Base-by-base conservation (phyloP, 1,140 invertebrate genomes). In the Gryllus bimaculatus region DNA sequence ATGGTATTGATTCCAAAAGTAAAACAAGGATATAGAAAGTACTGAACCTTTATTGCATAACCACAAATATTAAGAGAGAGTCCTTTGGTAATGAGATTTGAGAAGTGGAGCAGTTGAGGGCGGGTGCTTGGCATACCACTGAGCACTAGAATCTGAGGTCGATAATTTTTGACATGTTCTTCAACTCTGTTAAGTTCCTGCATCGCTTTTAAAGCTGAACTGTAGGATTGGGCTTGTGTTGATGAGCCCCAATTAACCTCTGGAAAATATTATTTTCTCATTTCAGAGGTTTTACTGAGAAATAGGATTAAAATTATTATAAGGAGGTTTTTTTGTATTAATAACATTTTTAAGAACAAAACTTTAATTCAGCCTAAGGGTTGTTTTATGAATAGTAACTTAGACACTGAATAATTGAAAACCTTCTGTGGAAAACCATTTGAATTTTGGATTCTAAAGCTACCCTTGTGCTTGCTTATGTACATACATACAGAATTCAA, bases 191-290 rank as follows among this genome's bases (percentile, higher is more conserved):
- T 86, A 49, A 92, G 83, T 81, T 90, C 89, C 47, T 90, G 85
- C 47, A 90, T 85, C 18, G 88, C 86, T 79, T 88, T 87, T 8
- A 92, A 83, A 20, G 91, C 90, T 82, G 87, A 88, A 80, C 88
- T 88, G 83, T 91, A 92, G 10, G 88, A 87, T 83, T 91, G 90
- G 66, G 91, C 91, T 84, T 92, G 90, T 8, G 89, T 89, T 8
- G 90, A 91, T 10, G 90, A 91, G 3, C 91, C 91, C 91, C 91
- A 92, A 82, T 92, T 92, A 8, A 91, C 90, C 83, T 91, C 90
- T 90, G 81, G 47, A 85, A 39, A 73, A 73, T 73, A 73, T 73
- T 73, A 73, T 4, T 18, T 15, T 20, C 20, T 15, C 6, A 20
- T 73, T 1, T 73, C 20, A 15, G 20, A 73, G 20, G 1, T 15